Base-by-base conservation (phyloP, 2,113 vertebrate genomes). In the Crotalus helleri region DNA sequence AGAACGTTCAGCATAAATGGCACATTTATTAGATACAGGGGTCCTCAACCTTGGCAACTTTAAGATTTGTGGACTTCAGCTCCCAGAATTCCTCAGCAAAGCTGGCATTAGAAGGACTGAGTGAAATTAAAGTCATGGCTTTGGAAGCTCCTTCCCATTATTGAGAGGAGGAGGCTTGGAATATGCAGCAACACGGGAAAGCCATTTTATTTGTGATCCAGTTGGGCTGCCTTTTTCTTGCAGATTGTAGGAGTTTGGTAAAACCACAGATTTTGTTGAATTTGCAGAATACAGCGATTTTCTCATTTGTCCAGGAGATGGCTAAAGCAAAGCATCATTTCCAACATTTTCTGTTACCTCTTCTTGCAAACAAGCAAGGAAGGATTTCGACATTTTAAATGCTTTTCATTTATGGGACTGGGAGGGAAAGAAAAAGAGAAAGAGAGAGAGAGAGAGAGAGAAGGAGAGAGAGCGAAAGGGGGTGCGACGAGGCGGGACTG, bases 371-470 rank as follows among this genome's bases (percentile, higher is more conserved):
- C 8, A 69, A 59, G 15, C 33, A 85, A 93, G 90, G 69, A 4
- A 69, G 81, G 23, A 2, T 46, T 91, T 74, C 12, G 46, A 55
- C 64, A 39, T 93, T 2, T 94, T 12, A 54, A 85, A 88, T 74
- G 88, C 92, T 51, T 90, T 87, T 90, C 51, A 3, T 59, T 95
- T 91, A 94, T 49, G 55, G 57, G 51, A 89, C 0, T 61, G 88
- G 88, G 69, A n/a, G 55, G 92, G 92, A 24, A 54, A 8, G 17
- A 13, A 23, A 24, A 19, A 19, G 13, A 9, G 46, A 6, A 8
- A 13, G 33, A 24, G n/a, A 19, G 13, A 9, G 46, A 6, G 15
- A 23, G 4, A 53, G 19, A 21, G 19, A 4, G 33, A 57, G 54
- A 29, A 24, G 29, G 10, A 17, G 5, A 55, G 88, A 64, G 74